A percentile compares a stretch with the other conserved stretches of the same genome.
Evolutionary conservation across 2,888 invertebrate genomes (phyloP).

Genomic region (Cantharis nigra): DNA sequence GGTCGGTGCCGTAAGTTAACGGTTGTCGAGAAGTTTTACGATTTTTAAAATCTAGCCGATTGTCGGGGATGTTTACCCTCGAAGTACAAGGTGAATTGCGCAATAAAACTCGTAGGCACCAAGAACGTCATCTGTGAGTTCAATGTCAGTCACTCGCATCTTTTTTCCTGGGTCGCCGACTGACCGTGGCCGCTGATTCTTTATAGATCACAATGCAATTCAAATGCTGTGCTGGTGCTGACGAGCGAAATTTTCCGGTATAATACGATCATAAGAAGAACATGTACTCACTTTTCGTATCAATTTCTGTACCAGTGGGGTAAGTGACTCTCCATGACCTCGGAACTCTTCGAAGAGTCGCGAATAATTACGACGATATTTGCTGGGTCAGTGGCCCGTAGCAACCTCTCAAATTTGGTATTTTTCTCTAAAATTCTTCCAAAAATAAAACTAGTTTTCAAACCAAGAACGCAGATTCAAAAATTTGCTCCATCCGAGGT

Average conservation of each 20-base stretch:
- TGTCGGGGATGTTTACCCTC: background rate
- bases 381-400: slow-evolving; percentile 55
- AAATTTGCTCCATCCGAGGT: background rate
- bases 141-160: slow-evolving; percentile 35
- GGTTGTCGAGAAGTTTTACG: background rate
- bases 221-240: slow-evolving; percentile 26
- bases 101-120: slow-evolving; percentile 12
- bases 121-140: slow-evolving; percentile 23
- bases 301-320: slow-evolving; percentile 60
- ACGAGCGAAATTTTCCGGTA: slow-evolving; percentile 42
- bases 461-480: background rate
- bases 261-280: slow-evolving; percentile 26
- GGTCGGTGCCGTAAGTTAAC: background rate
- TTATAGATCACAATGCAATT: slow-evolving; percentile 35
- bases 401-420: slow-evolving; percentile 47
- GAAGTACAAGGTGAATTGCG: background rate
- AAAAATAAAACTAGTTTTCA: background rate
- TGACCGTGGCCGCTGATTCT: slow-evolving; percentile 39
- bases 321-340: slow-evolving; percentile 70
- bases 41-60: background rate
- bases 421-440: slow-evolving; percentile 5
- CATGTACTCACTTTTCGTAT: slow-evolving; percentile 45
- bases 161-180: slow-evolving; percentile 50
- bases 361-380: slow-evolving; percentile 41
- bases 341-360: slow-evolving; percentile 49